A percentile compares a stretch with the other conserved stretches of the same genome.
phyloP scores from a whole-genome alignment of 2,888 invertebrate species.

The Ligdia adustata region DNA sequence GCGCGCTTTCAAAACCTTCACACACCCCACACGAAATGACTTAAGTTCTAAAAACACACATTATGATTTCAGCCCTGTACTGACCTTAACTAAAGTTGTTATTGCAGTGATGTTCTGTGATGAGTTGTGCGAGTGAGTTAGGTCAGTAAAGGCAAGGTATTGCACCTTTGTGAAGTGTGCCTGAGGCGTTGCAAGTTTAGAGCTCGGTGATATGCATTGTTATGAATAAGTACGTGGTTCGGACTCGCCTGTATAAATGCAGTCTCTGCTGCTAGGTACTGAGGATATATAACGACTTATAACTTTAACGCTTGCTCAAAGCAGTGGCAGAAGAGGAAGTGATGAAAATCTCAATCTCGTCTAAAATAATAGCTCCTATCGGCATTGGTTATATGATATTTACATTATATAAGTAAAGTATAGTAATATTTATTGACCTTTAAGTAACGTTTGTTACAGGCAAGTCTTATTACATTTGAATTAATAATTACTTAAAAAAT shows the following conservation, averaged over 20 bases:
- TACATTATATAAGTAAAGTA: too few relatives aligned
- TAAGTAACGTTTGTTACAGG: too few relatives aligned
- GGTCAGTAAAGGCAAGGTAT: slow-evolving; percentile 31
- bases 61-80: neutral
- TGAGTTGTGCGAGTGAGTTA: neutral
- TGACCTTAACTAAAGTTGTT: neutral
- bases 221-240: slow-evolving; percentile 25
- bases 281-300: neutral
- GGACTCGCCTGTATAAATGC: neutral
- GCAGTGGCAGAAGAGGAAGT: too few relatives aligned
- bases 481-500: too few relatives aligned
- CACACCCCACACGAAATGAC: slow-evolving; percentile 23
- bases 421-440: too few relatives aligned
- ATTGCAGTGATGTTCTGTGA: neutral
- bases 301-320: too few relatives aligned
- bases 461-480: too few relatives aligned
- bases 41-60: slow-evolving; percentile 5
- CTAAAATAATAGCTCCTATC: too few relatives aligned
- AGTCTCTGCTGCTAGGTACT: neutral
- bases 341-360: too few relatives aligned
- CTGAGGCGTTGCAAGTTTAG: slow-evolving; percentile 45
- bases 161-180: slow-evolving; percentile 48
- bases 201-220: slow-evolving; percentile 44
- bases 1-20: slow-evolving; percentile 39
- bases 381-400: too few relatives aligned